A percentile compares a stretch with the other conserved stretches of the same genome.
phyloP scores from a whole-genome alignment of 2,113 vertebrate genomes.

The Tenebrosternarchus preto region DNA sequence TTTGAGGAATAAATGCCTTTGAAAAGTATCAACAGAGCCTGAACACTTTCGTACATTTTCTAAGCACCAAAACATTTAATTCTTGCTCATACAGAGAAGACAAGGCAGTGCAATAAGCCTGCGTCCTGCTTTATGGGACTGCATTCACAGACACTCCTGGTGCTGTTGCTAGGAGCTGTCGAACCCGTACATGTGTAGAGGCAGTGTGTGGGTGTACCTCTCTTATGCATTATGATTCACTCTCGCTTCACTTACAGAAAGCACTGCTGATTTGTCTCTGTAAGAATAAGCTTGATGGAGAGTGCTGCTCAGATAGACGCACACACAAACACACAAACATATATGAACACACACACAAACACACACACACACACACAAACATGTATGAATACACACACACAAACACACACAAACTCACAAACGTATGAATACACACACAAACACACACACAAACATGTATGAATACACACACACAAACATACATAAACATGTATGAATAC shows the following conservation, averaged over 20 bases:
- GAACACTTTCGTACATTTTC: not conserved
- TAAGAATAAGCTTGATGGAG: constrained; percentile 21
- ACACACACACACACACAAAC: too few species aligned
- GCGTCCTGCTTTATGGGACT: not conserved
- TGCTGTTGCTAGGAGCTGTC: constrained; percentile 37
- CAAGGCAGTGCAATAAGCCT: not conserved
- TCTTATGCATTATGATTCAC: constrained; percentile 34
- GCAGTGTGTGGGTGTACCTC: constrained; percentile 24
- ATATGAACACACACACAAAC: not conserved
- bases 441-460: too few species aligned
- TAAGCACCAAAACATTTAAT: not conserved
- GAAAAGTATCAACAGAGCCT: not conserved
- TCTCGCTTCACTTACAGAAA: constrained; percentile 1
- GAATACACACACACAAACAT: too few species aligned
- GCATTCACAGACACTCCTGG: not conserved
- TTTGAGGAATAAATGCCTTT: not conserved
- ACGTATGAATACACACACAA: too few species aligned
- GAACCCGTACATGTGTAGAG: constrained; percentile 13
- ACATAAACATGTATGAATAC: too few species aligned
- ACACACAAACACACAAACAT: not conserved
- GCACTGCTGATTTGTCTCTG: constrained; percentile 7
- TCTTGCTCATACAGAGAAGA: not conserved
- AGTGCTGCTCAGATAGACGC: not conserved
- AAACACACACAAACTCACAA: too few species aligned
- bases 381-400: too few species aligned